Base-by-base conservation (phyloP, 64 coral and sea anemone species). In the Hydrozoanthus tunicans region DNA sequence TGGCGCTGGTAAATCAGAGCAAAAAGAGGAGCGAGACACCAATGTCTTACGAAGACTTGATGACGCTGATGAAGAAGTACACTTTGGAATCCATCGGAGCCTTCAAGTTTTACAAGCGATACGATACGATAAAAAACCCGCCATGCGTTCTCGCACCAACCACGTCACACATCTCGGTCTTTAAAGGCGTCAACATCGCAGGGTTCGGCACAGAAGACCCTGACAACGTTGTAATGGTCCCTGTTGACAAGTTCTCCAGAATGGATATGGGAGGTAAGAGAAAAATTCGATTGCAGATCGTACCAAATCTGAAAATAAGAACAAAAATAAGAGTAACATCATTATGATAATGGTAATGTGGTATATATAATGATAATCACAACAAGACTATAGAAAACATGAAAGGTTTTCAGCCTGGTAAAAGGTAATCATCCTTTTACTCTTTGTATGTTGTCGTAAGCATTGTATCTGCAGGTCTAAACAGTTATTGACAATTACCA, bases 1-100 rank as follows among this genome's bases (percentile, higher is more conserved):
- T 85, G 63, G 43, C 26, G 24, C 56, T 81, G 17, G 7, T 81
- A 9, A 81, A 81, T 23, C 20, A 81, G 56, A 80, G 52, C 25
- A 79, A 54, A 7, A 79, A 59, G 55, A 79, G 54, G 23, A 57
- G 5, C 9, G 70, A 73, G n/a, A 26, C 24, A 9, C 25, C 0
- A 26, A 17, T 73, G 23, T 84, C 67, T 2, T 55, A 76, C 54
- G 66, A 78, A 66, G 69, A 90, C 20, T 61, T 95, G 1, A 92
- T 92, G 61, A 86, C 70, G 12, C 55, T 95, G 27, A 82, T 92
- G 94, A 89, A 86, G 52, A 32, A 60, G 0, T 95, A 95, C 57
- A 79, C 80, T 15, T 83, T 88, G 51, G 94, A 95, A 10, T 92
- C 90, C 8, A 89, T 95, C 62, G 94, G 94, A 58, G 82, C 78